A percentile compares a stretch with the other conserved stretches of the same genome.
Conservation (phyloP, 2,888 invertebrate species). For the Barypeithes pellucidus region DNA sequence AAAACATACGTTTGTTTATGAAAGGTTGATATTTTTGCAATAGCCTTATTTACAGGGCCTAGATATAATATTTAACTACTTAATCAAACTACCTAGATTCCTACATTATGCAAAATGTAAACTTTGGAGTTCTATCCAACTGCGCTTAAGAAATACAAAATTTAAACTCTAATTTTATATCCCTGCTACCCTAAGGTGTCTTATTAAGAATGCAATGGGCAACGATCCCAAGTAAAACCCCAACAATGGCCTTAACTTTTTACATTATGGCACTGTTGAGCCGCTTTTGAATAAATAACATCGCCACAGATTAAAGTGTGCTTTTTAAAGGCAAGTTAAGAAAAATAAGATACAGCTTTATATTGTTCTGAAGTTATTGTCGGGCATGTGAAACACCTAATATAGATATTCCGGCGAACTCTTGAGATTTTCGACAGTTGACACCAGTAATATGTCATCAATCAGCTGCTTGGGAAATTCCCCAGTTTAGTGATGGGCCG, state of each 20-base stretch:
- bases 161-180: conserved; percentile 34
- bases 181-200: conserved; percentile 6
- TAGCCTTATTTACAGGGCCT: too few relatives aligned
- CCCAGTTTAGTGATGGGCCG: too few relatives aligned
- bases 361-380: neutral
- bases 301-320: conserved; percentile 42
- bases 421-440: too few relatives aligned
- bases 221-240: conserved; percentile 43
- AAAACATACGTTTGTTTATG: too few relatives aligned
- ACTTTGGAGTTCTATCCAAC: neutral
- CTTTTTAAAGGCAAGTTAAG: neutral
- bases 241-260: conserved; percentile 58
- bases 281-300: conserved; percentile 45
- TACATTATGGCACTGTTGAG: conserved; percentile 34
- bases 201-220: conserved; percentile 54
- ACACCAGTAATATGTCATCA: too few relatives aligned
- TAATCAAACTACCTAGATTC: too few relatives aligned
- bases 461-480: too few relatives aligned
- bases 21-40: too few relatives aligned
- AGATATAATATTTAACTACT: too few relatives aligned
- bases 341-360: neutral
- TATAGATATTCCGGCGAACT: too few relatives aligned
- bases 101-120: conserved; percentile 5
- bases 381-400: too few relatives aligned
- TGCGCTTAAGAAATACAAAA: conserved; percentile 16